These are phyloP conservation scores for Drosophila austrosaltans DNA, from an alignment of 2,888 invertebrate species.

Conservation along the genomic window DNA sequence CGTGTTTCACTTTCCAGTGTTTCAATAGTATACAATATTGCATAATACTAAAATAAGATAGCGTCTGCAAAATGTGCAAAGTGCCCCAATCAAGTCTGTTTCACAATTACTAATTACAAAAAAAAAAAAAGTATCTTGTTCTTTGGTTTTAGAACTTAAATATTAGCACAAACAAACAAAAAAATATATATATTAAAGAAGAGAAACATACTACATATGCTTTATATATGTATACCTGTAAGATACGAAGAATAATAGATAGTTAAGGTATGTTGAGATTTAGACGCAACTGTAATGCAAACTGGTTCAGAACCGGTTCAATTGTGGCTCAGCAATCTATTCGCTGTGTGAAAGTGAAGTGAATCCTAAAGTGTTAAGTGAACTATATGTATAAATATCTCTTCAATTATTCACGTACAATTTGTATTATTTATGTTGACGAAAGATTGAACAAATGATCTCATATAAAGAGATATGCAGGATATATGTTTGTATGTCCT, in stretches of 20 bases:
- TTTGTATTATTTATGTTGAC: too few species aligned
- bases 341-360: neutral
- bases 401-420: too few species aligned
- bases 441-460: too few species aligned
- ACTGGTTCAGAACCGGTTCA: constrained; percentile 1
- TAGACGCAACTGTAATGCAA: constrained; percentile 1
- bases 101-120: constrained; percentile 34
- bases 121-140: constrained; percentile 63
- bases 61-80: constrained; percentile 17
- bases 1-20: neutral
- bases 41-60: constrained; percentile 60
- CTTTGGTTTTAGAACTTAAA: constrained; percentile 81
- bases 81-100: constrained; percentile 54
- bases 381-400: too few species aligned
- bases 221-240: neutral
- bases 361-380: too few species aligned
- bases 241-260: neutral
- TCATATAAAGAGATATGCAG: too few species aligned
- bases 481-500: too few species aligned
- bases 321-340: neutral
- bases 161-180: constrained; percentile 57
- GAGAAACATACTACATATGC: constrained; percentile 30
- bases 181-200: constrained; percentile 48
- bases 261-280: constrained; percentile 5
- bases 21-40: constrained; percentile 19